phyloP scores from a whole-genome alignment of 1,140 invertebrate genomes.

The Cotesia chilonis region DNA sequence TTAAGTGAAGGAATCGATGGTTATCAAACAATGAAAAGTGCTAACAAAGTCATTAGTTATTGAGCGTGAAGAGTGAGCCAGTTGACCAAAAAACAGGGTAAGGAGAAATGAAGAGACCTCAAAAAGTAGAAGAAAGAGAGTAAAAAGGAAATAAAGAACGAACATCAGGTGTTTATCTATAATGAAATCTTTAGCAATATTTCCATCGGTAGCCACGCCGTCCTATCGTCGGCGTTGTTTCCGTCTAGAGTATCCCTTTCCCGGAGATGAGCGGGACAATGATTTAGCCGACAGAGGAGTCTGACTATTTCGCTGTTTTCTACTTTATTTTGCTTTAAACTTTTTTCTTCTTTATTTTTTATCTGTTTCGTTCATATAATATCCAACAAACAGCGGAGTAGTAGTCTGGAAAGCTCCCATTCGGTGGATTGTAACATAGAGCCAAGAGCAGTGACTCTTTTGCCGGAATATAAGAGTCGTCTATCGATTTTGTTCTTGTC shows the following conservation, averaged over 20 bases:
- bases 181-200: conserved; percentile 52
- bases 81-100: background rate
- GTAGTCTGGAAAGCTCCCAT: background rate
- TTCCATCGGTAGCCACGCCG: conserved; percentile 44
- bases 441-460: background rate
- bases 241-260: background rate
- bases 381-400: no score
- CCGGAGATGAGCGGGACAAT: conserved; percentile 18
- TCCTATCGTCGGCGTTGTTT: conserved; percentile 16
- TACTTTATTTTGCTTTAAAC: no score
- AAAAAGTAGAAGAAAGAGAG: background rate
- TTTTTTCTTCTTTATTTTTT: no score
- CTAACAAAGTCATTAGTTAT: no score
- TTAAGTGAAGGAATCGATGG: no score
- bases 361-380: no score
- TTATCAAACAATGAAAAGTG: no score
- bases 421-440: background rate
- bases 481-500: conserved; percentile 15
- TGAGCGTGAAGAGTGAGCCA: no score
- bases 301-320: background rate
- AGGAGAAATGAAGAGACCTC: background rate
- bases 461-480: background rate
- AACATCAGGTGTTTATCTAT: conserved; percentile 44
- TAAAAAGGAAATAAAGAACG: conserved; percentile 16
- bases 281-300: background rate